Evolutionary conservation across 2,888 invertebrate genomes (phyloP).

Genomic region (Drosophila melanosoma): DNA sequence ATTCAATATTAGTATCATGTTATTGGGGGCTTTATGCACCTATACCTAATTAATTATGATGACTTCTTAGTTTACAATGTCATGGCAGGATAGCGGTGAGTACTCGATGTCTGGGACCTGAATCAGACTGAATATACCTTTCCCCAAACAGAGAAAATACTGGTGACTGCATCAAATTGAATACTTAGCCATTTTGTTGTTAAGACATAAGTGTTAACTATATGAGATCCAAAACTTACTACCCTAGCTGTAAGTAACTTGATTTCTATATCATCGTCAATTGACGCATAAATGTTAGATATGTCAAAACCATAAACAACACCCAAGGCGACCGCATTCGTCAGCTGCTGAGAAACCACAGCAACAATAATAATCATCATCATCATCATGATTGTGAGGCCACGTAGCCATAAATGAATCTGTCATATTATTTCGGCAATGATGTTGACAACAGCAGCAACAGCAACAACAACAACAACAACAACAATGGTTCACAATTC

Average conservation of each 20-base stretch:
- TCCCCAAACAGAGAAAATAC: neutral
- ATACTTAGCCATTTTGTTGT: neutral
- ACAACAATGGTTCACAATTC: slow-evolving; percentile 52
- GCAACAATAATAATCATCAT: slow-evolving; percentile 22
- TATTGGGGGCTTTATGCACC: neutral
- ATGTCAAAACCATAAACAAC: slow-evolving; percentile 79
- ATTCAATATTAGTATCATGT: neutral
- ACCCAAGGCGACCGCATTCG: slow-evolving; percentile 54
- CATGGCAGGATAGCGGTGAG: neutral
- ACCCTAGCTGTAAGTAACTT: neutral
- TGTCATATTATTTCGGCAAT: slow-evolving; percentile 81
- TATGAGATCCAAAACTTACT: neutral
- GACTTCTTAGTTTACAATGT: neutral
- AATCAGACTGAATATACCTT: neutral
- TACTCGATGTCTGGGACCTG: neutral
- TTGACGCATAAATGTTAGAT: slow-evolving; percentile 57
- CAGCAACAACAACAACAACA: slow-evolving; percentile 41
- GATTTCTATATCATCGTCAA: slow-evolving; percentile 37
- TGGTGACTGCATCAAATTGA: neutral
- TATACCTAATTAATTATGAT: neutral
- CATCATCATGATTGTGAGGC: slow-evolving; percentile 43
- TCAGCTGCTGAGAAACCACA: slow-evolving; percentile 29
- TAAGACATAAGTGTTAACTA: neutral
- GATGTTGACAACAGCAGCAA: slow-evolving; percentile 67
- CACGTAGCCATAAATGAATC: slow-evolving; percentile 73